Percentiles rank a stretch among this genome's conserved stretches.
phyloP scores from a whole-genome alignment of 2,888 invertebrate species.

The Empis livida region DNA sequence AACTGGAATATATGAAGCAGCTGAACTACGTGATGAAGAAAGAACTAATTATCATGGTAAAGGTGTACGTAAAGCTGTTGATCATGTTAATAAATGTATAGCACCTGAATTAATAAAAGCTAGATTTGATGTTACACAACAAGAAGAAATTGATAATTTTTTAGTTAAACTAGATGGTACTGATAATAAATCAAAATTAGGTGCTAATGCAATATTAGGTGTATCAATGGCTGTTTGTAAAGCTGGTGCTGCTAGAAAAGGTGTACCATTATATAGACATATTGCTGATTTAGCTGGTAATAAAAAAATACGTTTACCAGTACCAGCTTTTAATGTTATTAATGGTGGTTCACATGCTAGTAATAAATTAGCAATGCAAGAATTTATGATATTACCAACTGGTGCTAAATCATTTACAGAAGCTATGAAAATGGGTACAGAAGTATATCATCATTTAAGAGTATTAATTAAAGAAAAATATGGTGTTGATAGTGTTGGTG shows the following conservation, averaged over 20 bases:
- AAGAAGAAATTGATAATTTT: constrained; percentile 44
- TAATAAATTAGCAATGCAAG: constrained; percentile 94
- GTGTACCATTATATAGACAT: constrained; percentile 78
- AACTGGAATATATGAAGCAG: too few species aligned
- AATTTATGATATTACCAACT: constrained; percentile 93
- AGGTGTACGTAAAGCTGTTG: constrained; percentile 85
- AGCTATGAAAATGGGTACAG: constrained; percentile 97
- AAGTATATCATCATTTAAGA: constrained; percentile 91
- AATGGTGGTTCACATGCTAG: constrained; percentile 99
- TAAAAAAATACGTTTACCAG: constrained; percentile 78
- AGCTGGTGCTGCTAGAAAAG: constrained; percentile 94
- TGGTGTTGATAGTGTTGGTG: constrained; percentile 92
- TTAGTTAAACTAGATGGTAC: constrained; percentile 67
- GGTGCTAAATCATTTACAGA: constrained; percentile 87
- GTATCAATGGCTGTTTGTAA: constrained; percentile 94
- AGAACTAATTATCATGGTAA: constrained; percentile 49
- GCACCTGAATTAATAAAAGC: constrained; percentile 70
- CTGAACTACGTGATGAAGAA: too few species aligned
- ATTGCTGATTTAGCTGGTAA: constrained; percentile 93
- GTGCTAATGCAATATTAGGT: constrained; percentile 95
- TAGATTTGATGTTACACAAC: constrained; percentile 77
- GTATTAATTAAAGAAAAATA: constrained; percentile 93
- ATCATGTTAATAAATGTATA: constrained; percentile 73
- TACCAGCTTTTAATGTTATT: constrained; percentile 98
- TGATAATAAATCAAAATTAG: constrained; percentile 91